Evolutionary conservation across 2,113 vertebrate species (phyloP).

Genomic region (Puma concolor): DNA sequence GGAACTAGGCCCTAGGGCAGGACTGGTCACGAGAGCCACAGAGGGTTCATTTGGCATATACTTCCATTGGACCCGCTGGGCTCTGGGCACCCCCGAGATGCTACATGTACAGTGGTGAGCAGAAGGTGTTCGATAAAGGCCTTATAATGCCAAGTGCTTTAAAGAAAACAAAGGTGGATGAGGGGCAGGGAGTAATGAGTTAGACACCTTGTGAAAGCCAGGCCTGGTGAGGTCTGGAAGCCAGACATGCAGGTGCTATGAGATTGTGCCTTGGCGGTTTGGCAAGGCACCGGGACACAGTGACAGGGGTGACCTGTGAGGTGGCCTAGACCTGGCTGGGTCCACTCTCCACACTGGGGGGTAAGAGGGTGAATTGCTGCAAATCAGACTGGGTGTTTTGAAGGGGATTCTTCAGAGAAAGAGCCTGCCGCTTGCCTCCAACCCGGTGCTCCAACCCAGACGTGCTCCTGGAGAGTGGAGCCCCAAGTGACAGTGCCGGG

Average conservation of each 20-base stretch:
- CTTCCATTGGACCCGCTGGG: not conserved
- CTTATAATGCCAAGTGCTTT: rapidly evolving
- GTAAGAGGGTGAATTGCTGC: rapidly evolving
- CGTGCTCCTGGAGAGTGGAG: too few species aligned
- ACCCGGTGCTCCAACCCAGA: not conserved
- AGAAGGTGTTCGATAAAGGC: rapidly evolving
- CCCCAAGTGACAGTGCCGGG: not conserved
- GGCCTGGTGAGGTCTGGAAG: not conserved
- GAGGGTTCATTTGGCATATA: not conserved
- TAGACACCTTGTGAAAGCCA: not conserved
- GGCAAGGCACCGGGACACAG: not conserved
- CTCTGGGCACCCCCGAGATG: rapidly evolving
- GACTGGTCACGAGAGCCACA: not conserved
- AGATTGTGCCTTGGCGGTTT: rapidly evolving
- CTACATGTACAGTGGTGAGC: rapidly evolving
- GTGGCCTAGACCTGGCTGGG: rapidly evolving
- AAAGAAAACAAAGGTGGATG: rapidly evolving
- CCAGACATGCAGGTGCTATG: rapidly evolving
- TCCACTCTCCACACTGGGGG: rapidly evolving
- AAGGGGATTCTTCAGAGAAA: not conserved
- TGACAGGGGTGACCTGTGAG: too few species aligned
- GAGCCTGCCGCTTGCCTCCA: not conserved
- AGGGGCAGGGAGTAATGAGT: not conserved
- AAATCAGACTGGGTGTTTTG: not conserved
- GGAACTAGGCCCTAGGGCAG: not conserved